These are phyloP conservation scores for Conopomorpha cramerella DNA, from an alignment of 1,140 invertebrate genomes.

Conservation along the genomic window DNA sequence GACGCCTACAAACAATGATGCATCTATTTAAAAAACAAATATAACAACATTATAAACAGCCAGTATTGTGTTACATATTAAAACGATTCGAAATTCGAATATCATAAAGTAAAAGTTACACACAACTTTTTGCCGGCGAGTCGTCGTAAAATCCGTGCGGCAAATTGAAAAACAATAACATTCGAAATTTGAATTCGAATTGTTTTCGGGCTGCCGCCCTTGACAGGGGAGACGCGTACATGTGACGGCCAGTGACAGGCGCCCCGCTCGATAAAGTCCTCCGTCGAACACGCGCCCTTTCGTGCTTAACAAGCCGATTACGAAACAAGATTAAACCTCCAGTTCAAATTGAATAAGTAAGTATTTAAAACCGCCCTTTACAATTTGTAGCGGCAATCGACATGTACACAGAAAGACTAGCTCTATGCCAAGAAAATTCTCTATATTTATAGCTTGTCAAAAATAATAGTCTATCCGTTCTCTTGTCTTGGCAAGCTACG, in stretches of 20 bases:
- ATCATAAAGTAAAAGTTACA: too few species aligned
- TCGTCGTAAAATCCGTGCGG: not conserved
- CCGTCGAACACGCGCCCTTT: conserved; percentile 24
- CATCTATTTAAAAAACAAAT: too few species aligned
- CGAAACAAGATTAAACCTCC: not conserved
- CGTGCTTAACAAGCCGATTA: conserved; percentile 4
- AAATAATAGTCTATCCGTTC: not conserved
- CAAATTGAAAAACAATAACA: conserved; percentile 11
- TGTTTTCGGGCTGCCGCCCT: conserved; percentile 7
- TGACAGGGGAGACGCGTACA: conserved; percentile 5
- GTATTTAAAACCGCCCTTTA: too few species aligned
- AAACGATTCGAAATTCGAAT: too few species aligned
- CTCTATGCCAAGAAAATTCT: too few species aligned
- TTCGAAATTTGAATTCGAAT: conserved; percentile 23
- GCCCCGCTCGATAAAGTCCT: conserved; percentile 27
- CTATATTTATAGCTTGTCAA: not conserved
- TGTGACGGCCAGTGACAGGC: conserved; percentile 28
- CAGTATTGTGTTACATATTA: too few species aligned
- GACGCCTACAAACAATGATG: too few species aligned
- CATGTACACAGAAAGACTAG: too few species aligned
- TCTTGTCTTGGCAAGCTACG: not conserved
- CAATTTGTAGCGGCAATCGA: too few species aligned
- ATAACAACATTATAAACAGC: too few species aligned
- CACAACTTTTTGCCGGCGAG: conserved; percentile 11
- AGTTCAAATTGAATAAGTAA: not conserved